Base-by-base conservation (phyloP, 2,113 vertebrate species). In the Dascyllus trimaculatus region DNA sequence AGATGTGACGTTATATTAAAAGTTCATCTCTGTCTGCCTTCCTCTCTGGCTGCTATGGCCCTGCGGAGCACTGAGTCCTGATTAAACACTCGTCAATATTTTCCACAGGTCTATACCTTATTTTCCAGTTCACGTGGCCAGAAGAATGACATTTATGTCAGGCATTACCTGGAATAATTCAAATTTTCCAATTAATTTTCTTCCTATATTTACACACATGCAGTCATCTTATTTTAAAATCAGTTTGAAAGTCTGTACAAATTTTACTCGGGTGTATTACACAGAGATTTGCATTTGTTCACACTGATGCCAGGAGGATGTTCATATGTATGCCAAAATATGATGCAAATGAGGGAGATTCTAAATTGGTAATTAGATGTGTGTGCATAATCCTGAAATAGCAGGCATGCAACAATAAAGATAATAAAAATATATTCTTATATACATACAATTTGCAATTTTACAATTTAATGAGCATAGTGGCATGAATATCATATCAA, bases 111-210 rank as follows among this genome's bases (percentile, higher is more conserved):
- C 61, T 61, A 21, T 53, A 48, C 8, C 61, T 54, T 38, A 53
- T 68, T 71, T 81, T 72, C 75, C 38, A 52, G 19, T 43, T 49
- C 65, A 43, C 9, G 8, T 52, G 35, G 69, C 22, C 54, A 71
- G 62, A 26, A 29, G 43, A 74, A 56, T 9, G 1, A 69, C 49
- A 52, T 4, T 1, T n/a, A 21, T 66, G 54, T 14, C 10, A 45
- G 21, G 32, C 35, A 61, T 22, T 58, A 32, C 66, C 46, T 73
- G 59, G 49, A 81, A 29, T 6, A 29, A 29, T 29, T 29, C 24
- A 45, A 74, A 84, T 3, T 38, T 52, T 35, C 60, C 58, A 32
- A 60, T 58, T n/a, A 1, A 17, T 26, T 26, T 66, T 5, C 1
- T 29, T 24, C 22, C 24, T 40, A n/a, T 46, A 19, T 60, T 48